Evolutionary conservation across 2,113 vertebrate species (phyloP).

Genomic region (Dipodomys spectabilis): DNA sequence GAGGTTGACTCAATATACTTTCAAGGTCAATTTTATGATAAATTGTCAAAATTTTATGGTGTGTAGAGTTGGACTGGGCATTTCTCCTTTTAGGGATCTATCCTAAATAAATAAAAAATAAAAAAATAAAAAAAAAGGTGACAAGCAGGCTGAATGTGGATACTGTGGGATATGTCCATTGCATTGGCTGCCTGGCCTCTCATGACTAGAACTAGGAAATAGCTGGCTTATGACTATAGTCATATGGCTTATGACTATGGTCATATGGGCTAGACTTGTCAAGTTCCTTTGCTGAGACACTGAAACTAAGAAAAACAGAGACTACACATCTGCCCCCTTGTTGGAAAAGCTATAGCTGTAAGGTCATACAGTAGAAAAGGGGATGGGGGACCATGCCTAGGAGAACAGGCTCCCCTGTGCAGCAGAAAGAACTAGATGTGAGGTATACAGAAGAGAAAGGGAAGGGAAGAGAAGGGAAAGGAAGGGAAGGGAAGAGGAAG

Average conservation of each 20-base stretch:
- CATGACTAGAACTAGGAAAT: background rate
- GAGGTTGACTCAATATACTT: background rate
- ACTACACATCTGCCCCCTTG: background rate
- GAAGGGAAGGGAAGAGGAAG: background rate
- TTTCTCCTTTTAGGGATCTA: conserved; percentile 5
- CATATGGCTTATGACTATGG: background rate
- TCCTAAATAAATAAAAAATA: no score
- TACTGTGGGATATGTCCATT: background rate
- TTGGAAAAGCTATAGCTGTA: background rate
- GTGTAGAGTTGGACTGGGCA: background rate
- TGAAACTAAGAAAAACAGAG: background rate
- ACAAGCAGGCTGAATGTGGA: rapidly evolving
- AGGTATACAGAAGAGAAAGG: background rate
- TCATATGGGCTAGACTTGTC: no score
- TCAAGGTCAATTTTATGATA: conserved; percentile 33
- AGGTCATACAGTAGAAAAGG: rapidly evolving
- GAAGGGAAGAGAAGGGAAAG: background rate
- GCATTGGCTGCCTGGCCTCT: background rate
- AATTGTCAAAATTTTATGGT: background rate
- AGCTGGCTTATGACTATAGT: background rate
- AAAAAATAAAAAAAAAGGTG: no score
- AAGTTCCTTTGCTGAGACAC: background rate
- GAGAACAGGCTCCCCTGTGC: background rate
- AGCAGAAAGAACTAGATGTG: background rate
- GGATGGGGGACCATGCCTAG: background rate